Evolutionary conservation across 2,888 invertebrate species (phyloP).

Genomic region (Arge pagana): DNA sequence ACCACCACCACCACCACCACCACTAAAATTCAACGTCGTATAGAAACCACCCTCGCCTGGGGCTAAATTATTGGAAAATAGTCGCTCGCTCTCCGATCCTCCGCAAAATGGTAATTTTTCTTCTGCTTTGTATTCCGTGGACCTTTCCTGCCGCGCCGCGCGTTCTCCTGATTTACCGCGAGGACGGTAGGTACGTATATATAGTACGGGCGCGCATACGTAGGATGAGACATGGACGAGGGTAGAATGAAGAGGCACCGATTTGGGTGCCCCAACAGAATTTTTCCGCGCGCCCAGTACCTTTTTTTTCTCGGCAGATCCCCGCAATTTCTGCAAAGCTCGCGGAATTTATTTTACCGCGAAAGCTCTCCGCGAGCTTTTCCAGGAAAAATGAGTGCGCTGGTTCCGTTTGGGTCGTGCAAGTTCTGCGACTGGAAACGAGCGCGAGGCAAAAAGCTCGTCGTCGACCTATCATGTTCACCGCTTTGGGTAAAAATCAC

Average conservation of each 20-base stretch:
- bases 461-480: no score
- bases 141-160: slow-evolving; percentile 34
- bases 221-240: neutral
- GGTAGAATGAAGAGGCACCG: neutral
- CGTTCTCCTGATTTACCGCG: slow-evolving; percentile 44
- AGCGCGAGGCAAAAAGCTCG: no score
- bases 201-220: neutral
- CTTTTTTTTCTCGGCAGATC: no score
- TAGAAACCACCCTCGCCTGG: slow-evolving; percentile 24
- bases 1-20: slow-evolving; percentile 21
- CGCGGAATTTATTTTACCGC: no score
- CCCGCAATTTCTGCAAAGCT: no score
- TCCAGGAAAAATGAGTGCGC: no score
- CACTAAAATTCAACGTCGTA: slow-evolving; percentile 18
- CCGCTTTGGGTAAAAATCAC: no score
- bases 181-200: slow-evolving; percentile 14
- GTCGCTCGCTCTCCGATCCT: slow-evolving; percentile 37
- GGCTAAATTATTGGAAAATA: slow-evolving; percentile 57
- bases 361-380: no score
- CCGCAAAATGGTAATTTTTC: slow-evolving; percentile 36
- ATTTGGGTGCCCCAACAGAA: no score
- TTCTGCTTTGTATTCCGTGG: slow-evolving; percentile 47
- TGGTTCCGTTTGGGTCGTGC: no score
- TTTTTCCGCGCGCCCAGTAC: no score
- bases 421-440: no score